Conservation (phyloP, 2,888 invertebrate genomes). For the Patella caerulea region DNA sequence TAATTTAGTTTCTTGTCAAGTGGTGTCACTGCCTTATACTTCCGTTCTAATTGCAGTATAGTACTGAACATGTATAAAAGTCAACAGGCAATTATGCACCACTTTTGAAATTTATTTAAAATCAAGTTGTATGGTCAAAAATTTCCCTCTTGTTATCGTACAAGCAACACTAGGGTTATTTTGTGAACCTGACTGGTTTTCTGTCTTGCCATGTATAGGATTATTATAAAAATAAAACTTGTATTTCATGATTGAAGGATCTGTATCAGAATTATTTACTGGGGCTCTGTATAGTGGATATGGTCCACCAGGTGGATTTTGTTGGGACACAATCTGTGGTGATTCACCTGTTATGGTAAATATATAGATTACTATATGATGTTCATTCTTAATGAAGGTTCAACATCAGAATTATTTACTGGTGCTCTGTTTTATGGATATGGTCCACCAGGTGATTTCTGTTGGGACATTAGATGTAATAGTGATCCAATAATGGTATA, state of each 20-base stretch:
- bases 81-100: too few species aligned
- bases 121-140: too few species aligned
- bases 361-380: conserved; percentile 46
- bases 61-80: too few species aligned
- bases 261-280: conserved; percentile 79
- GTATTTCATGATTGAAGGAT: conserved; percentile 47
- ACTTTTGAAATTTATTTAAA: too few species aligned
- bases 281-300: conserved; percentile 77
- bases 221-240: too few species aligned
- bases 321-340: conserved; percentile 88
- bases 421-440: conserved; percentile 82
- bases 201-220: too few species aligned
- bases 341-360: conserved; percentile 80
- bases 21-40: too few species aligned
- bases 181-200: too few species aligned
- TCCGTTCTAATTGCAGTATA: too few species aligned
- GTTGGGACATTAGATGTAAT: background rate
- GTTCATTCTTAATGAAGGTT: conserved; percentile 42
- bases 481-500: conserved; percentile 11
- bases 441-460: conserved; percentile 12
- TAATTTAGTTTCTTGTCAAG: too few species aligned
- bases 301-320: conserved; percentile 85
- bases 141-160: too few species aligned
- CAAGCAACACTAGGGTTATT: too few species aligned
- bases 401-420: conserved; percentile 79